Conservation (phyloP, 2,113 vertebrate species). For the Mormyrus lacerda region DNA sequence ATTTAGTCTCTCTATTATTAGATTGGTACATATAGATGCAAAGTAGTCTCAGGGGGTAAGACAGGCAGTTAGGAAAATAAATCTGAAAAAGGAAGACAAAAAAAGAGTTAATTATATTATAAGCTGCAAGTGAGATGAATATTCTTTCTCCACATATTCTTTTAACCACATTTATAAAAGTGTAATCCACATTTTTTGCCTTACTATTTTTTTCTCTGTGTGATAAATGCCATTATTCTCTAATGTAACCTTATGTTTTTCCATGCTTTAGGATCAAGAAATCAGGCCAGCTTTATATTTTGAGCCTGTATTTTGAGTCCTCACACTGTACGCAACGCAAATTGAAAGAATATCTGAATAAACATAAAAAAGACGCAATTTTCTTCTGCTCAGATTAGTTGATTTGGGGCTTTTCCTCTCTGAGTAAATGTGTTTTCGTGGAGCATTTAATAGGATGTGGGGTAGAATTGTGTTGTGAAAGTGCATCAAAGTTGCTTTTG, state of each 20-base stretch:
- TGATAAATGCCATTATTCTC: neutral
- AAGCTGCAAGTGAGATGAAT: slow-evolving; percentile 6
- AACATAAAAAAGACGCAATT: neutral
- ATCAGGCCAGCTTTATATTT: neutral
- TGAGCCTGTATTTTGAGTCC: neutral
- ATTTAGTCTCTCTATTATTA: slow-evolving; percentile 19
- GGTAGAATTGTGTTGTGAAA: neutral
- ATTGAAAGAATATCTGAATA: neutral
- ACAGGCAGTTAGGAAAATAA: slow-evolving; percentile 11
- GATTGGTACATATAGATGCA: slow-evolving; percentile 13
- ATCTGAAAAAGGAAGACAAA: slow-evolving; percentile 11
- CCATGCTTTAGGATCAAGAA: neutral
- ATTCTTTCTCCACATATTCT: neutral
- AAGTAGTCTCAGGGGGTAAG: slow-evolving; percentile 4
- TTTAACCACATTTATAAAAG: neutral
- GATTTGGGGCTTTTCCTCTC: neutral
- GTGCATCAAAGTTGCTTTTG: neutral
- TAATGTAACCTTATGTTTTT: neutral
- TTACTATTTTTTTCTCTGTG: neutral
- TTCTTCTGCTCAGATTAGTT: neutral
- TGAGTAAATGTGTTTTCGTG: neutral
- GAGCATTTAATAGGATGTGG: neutral
- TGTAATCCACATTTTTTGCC: neutral
- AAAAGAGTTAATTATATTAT: slow-evolving; percentile 14
- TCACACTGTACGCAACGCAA: neutral